Conservation (phyloP, 2,113 vertebrate genomes). For the Dromaius novaehollandiae region DNA sequence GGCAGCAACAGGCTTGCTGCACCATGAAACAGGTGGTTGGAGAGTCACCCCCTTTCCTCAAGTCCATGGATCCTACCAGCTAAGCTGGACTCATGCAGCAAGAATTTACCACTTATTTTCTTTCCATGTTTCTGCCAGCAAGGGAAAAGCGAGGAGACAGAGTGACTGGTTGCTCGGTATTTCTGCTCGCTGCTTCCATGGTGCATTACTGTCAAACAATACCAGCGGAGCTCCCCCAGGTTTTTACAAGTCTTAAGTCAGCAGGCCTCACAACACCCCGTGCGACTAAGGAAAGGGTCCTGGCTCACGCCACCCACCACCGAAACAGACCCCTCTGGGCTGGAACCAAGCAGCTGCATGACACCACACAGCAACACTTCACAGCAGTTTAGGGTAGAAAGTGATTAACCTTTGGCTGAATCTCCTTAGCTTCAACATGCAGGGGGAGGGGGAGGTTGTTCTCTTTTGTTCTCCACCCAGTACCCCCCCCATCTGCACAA, state of each 20-base stretch:
- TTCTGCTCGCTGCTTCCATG: neutral
- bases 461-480: conserved; percentile 48
- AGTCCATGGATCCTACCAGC: neutral
- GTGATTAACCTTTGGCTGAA: conserved; percentile 76
- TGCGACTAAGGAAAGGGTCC: conserved; percentile 9
- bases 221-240: neutral
- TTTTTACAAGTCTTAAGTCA: conserved; percentile 11
- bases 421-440: conserved; percentile 56
- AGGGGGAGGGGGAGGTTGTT: conserved; percentile 8
- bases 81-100: neutral
- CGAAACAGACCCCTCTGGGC: conserved; percentile 53
- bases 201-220: neutral
- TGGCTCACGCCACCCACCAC: conserved; percentile 62
- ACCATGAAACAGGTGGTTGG: neutral
- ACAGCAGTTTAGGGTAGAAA: conserved; percentile 65
- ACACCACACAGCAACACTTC: conserved; percentile 59
- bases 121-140: neutral
- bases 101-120: neutral
- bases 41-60: neutral
- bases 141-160: neutral
- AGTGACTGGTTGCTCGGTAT: neutral
- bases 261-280: conserved; percentile 14
- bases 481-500: neutral
- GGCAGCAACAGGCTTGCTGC: neutral
- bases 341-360: conserved; percentile 69